Evolutionary conservation across 2,797 vertebrate species (phyloP), one percentile per base, ranked within the genome.

Genomic region (Channa striata): DNA sequence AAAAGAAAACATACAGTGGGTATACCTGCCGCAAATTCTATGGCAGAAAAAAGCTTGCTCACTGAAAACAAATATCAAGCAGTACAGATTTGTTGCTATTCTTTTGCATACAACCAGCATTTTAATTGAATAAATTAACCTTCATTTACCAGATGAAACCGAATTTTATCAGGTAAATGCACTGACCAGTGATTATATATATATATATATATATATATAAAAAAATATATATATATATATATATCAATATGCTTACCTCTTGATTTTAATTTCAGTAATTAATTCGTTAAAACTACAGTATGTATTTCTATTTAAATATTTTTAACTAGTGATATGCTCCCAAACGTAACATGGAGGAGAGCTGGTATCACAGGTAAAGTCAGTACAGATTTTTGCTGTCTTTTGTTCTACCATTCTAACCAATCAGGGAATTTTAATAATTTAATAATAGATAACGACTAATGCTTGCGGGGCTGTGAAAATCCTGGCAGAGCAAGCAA

Each of bases 1-100:
- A 30, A 76, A 62, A 62, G 80, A 57, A 71, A 54, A 40, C 59
- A 61, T 75, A 65, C 67, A 80, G 71, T 43, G 48, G 57, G 53
- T 70, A 71, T 48, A 79, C 19, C 67, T 60, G 52, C 69, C 25
- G 72, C 20, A 52, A 53, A 62, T 23, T 47, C 37, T 59, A 70
- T 23, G 54, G 67, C 59, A 46, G 67, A 78, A 62, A 57, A 14
- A 33, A 59, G 37, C 63, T 30, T 5, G 61, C 33, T 25, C 25
- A 44, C 57, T 42, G 17, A 20, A 39, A 11, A 53, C 25, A 52
- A 57, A 66, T 34, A 60, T 47, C 9, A 4, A 23, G 6, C 46
- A 40, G 20, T 21, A 33, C 39, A 23, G 21, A 51, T 11, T 47
- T 33, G 64, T 50, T 23, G 11, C 9, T 20, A 1, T 69, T 52